Evolutionary conservation across 1,140 invertebrate species (phyloP).

Genomic region (Hypothenemus hampei): DNA sequence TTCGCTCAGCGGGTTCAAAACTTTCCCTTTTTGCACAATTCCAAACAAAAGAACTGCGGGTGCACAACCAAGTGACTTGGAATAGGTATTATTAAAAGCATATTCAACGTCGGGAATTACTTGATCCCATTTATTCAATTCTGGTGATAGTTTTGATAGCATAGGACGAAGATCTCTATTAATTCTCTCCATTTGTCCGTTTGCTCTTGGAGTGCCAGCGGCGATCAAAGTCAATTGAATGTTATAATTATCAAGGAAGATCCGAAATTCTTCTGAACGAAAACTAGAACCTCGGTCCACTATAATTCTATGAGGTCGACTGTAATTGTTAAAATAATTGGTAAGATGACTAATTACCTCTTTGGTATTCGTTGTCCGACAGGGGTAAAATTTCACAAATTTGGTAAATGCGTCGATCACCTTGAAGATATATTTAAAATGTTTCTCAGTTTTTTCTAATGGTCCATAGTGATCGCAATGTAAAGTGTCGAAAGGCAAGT

Average conservation of each 20-base stretch:
- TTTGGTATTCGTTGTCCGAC: constrained; percentile 7
- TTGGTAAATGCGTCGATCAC: constrained; percentile 1
- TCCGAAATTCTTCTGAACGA: constrained; percentile 19
- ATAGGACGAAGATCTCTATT: not conserved
- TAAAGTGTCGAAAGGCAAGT: constrained; percentile 21
- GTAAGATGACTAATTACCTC: constrained; percentile 6
- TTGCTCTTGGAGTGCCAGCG: constrained; percentile 33
- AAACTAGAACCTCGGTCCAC: constrained; percentile 34
- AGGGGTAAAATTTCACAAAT: constrained; percentile 28
- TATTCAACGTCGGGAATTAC: not conserved
- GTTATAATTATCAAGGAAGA: not conserved
- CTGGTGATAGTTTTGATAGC: not conserved
- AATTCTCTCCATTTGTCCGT: constrained; percentile 34
- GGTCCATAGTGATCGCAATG: constrained; percentile 32
- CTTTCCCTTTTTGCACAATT: not conserved
- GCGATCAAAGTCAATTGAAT: constrained; percentile 31
- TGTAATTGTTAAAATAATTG: constrained; percentile 25
- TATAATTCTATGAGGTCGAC: constrained; percentile 31
- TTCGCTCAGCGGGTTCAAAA: not conserved
- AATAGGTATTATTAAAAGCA: not conserved
- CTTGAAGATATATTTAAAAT: constrained; percentile 9
- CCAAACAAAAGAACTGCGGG: not conserved
- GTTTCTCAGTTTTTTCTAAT: constrained; percentile 20
- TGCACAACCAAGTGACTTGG: not conserved
- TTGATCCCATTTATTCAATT: not conserved